Conservation (phyloP, 1,140 invertebrate species). For the Gerris buenoi region DNA sequence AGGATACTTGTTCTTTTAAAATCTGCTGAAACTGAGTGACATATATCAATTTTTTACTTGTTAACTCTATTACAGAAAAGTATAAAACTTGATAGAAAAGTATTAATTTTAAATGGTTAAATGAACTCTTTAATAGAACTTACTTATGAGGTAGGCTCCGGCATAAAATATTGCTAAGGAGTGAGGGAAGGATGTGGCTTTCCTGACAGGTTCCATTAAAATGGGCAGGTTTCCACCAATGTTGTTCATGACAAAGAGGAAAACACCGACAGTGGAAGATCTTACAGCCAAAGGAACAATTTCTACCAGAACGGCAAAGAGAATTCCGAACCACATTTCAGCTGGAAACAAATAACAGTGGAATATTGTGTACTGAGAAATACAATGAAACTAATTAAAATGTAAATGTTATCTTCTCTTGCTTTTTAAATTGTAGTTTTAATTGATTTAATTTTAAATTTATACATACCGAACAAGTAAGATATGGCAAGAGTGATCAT, state of each 20-base stretch:
- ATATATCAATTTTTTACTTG: background rate
- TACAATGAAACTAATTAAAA: too few species aligned
- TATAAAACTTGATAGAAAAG: background rate
- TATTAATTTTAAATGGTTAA: background rate
- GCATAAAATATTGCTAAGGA: conserved; percentile 74
- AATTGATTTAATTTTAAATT: too few species aligned
- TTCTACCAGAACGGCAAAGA: conserved; percentile 76
- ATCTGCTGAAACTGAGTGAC: background rate
- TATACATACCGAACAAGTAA: conserved; percentile 64
- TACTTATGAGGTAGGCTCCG: conserved; percentile 68
- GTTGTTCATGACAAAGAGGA: conserved; percentile 83
- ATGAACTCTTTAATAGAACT: conserved; percentile 29
- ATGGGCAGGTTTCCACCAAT: conserved; percentile 83
- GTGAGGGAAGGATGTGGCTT: conserved; percentile 61
- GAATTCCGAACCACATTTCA: conserved; percentile 86
- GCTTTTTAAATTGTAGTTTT: too few species aligned
- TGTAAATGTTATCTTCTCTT: too few species aligned
- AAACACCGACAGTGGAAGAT: conserved; percentile 69
- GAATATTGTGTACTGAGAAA: too few species aligned
- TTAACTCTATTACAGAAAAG: background rate
- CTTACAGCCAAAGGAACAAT: conserved; percentile 63
- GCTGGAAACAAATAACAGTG: too few species aligned
- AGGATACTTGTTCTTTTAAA: background rate
- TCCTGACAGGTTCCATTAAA: conserved; percentile 65
- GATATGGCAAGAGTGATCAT: conserved; percentile 72